These are phyloP conservation scores for Echeneis naucrates DNA, from an alignment of 2,797 vertebrate genomes.

Conservation along the genomic window DNA sequence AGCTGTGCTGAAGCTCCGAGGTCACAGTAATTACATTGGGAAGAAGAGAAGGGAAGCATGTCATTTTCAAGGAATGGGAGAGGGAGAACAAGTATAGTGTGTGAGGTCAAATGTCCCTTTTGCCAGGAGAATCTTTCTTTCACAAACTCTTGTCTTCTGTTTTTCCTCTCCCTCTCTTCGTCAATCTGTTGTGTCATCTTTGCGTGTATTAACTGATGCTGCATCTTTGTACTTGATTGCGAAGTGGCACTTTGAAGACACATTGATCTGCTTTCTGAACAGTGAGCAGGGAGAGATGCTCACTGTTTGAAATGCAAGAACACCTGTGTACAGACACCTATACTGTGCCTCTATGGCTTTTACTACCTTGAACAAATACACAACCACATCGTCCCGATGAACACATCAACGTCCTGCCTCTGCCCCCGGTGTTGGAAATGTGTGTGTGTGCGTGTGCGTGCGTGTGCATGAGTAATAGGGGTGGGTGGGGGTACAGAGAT, in stretches of 20 bases:
- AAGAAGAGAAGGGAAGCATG: conserved; percentile 33
- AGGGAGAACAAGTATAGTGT: neutral
- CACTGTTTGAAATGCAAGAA: conserved; percentile 26
- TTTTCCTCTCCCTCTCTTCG: neutral
- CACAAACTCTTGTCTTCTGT: neutral
- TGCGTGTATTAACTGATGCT: conserved; percentile 37
- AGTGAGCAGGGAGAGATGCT: conserved; percentile 5
- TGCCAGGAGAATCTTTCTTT: neutral
- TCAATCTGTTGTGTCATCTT: conserved; percentile 1
- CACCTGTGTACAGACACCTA: conserved; percentile 8
- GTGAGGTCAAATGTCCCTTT: neutral
- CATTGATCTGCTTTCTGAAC: conserved; percentile 54
- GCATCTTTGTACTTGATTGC: conserved; percentile 36
- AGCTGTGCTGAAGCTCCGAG: conserved; percentile 42
- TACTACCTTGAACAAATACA: conserved; percentile 28
- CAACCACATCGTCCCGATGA: conserved; percentile 13
- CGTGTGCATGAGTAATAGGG: neutral
- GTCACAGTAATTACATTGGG: conserved; percentile 61
- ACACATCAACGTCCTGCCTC: conserved; percentile 28
- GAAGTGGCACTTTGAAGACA: conserved; percentile 34
- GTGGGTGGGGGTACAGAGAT: conserved; percentile 18
- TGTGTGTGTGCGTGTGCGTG: neutral
- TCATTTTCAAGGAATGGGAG: conserved; percentile 1
- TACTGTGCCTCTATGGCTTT: neutral
- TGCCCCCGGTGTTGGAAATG: conserved; percentile 22